Evolutionary conservation across 2,113 vertebrate species (phyloP).

Genomic region (Forbesichthys agassizii): DNA sequence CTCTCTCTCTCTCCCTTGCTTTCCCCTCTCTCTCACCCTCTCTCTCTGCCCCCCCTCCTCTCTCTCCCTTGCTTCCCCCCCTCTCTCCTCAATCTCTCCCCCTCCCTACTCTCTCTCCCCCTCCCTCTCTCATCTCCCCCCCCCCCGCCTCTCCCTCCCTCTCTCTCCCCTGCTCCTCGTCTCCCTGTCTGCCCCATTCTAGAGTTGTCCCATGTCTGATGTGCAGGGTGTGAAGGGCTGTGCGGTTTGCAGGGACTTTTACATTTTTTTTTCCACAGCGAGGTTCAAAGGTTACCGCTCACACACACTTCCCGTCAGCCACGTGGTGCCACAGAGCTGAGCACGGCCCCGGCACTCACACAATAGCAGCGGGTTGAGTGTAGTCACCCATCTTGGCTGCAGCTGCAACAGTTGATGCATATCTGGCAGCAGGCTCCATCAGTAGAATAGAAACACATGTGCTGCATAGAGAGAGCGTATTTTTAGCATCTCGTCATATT

Average conservation of each 20-base stretch:
- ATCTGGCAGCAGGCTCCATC: constrained; percentile 22
- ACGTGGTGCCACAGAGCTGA: neutral
- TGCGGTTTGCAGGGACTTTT: neutral
- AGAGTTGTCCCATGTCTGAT: constrained; percentile 23
- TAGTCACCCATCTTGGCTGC: constrained; percentile 13
- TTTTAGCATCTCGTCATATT: constrained; percentile 2
- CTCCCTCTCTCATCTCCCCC: constrained; percentile 3
- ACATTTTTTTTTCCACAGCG: constrained; percentile 14
- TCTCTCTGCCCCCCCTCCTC: constrained; percentile 8
- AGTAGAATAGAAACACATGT: constrained; percentile 13
- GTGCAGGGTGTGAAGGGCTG: neutral
- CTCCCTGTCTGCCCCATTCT: constrained; percentile 22
- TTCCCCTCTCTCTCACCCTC: constrained; percentile 2
- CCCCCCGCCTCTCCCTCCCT: neutral
- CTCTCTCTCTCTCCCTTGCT: neutral
- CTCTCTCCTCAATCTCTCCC: neutral
- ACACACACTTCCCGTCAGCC: constrained; percentile 6
- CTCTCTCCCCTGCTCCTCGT: neutral
- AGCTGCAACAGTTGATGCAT: constrained; percentile 26
- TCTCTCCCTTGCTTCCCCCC: neutral
- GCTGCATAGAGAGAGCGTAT: neutral
- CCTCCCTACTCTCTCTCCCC: constrained; percentile 5
- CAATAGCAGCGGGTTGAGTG: constrained; percentile 38
- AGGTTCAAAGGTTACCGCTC: constrained; percentile 10
- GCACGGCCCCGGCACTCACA: constrained; percentile 31